Evolutionary conservation across 2,888 invertebrate genomes (phyloP).

Genomic region (Acanthosepion pharaonis): DNA sequence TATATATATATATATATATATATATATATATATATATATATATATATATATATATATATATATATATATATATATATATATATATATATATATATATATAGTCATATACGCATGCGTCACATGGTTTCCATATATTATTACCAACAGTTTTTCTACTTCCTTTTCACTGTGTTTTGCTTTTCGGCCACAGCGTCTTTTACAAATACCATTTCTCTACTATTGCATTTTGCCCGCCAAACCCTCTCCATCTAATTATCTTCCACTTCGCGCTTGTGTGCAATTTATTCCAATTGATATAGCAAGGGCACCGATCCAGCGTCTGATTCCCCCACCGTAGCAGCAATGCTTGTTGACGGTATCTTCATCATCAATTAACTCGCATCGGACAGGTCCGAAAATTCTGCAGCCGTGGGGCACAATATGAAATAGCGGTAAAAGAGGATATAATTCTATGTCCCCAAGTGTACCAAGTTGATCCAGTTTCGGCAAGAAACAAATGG

Average conservation of each 20-base stretch:
- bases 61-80: too few species aligned
- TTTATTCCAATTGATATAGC: not conserved
- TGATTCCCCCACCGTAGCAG: not conserved
- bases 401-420: not conserved
- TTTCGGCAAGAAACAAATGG: not conserved
- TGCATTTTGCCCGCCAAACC: not conserved
- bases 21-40: too few species aligned
- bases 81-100: too few species aligned
- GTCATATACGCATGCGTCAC: too few species aligned
- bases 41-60: too few species aligned
- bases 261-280: not conserved
- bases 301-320: not conserved
- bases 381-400: slow-evolving; percentile 33
- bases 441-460: slow-evolving; percentile 22
- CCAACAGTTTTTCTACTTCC: too few species aligned
- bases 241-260: not conserved
- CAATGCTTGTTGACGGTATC: slow-evolving; percentile 8
- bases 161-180: too few species aligned
- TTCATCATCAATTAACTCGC: not conserved
- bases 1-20: too few species aligned
- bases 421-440: not conserved
- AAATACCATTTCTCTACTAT: too few species aligned
- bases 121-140: too few species aligned
- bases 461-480: not conserved
- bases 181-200: too few species aligned